Evolutionary conservation across 2,113 vertebrate genomes (phyloP).

Genomic region (Helogale parvula): DNA sequence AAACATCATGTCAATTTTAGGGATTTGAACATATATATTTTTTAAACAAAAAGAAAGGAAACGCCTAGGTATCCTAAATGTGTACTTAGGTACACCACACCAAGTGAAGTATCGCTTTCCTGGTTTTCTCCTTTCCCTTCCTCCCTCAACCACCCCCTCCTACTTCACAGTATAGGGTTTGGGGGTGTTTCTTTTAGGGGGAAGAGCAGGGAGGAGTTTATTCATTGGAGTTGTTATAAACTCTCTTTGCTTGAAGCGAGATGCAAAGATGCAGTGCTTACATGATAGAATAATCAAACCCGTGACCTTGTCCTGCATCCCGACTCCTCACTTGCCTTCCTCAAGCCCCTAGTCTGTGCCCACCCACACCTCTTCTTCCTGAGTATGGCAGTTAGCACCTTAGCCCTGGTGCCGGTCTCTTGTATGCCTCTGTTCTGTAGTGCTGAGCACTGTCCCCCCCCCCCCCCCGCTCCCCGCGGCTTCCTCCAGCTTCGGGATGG

Average conservation of each 20-base stretch:
- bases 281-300: slow-evolving; percentile 66
- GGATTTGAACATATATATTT: background rate
- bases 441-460: background rate
- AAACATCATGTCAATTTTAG: slow-evolving; percentile 15
- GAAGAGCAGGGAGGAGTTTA: slow-evolving; percentile 7
- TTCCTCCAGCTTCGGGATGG: background rate
- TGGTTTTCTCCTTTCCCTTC: background rate
- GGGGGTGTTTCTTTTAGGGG: background rate
- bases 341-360: background rate
- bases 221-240: slow-evolving; percentile 74
- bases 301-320: background rate
- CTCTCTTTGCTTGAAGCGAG: slow-evolving; percentile 75
- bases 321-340: background rate
- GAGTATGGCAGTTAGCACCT: background rate
- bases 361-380: background rate
- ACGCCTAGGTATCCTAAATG: background rate
- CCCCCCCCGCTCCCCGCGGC: too few relatives aligned
- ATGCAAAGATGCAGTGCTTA: slow-evolving; percentile 75
- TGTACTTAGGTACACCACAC: background rate
- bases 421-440: background rate
- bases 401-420: background rate
- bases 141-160: background rate
- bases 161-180: slow-evolving; percentile 35
- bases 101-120: background rate
- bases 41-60: background rate